These are phyloP conservation scores for Chelonus formosanus DNA, from an alignment of 2,888 invertebrate genomes.

Conservation along the genomic window DNA sequence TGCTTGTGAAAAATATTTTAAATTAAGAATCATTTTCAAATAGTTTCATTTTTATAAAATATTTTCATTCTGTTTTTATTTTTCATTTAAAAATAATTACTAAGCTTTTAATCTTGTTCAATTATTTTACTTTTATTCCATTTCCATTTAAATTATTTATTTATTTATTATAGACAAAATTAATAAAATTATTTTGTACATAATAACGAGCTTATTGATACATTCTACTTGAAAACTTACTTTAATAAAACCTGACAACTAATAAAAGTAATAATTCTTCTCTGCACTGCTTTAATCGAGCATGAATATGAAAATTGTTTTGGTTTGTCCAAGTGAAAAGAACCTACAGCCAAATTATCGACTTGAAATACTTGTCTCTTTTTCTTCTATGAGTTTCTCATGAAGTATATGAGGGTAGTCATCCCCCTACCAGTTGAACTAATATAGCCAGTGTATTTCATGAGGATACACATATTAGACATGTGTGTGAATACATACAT, in stretches of 20 bases:
- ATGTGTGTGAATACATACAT: background rate
- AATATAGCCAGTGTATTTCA: conserved; percentile 40
- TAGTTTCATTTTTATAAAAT: no score
- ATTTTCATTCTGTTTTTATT: no score
- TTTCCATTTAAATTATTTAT: no score
- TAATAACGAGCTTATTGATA: no score
- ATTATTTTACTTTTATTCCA: no score
- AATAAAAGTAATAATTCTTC: conserved; percentile 6
- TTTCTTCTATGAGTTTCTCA: background rate
- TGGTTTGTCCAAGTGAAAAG: conserved; percentile 20
- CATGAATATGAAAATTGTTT: conserved; percentile 36
- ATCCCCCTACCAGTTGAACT: conserved; percentile 38
- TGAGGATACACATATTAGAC: conserved; percentile 25
- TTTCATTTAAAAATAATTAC: no score
- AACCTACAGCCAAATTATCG: conserved; percentile 5
- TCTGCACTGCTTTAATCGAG: conserved; percentile 30
- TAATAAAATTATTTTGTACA: no score
- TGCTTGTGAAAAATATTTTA: no score
- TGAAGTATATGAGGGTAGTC: conserved; percentile 30
- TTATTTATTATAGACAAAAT: no score
- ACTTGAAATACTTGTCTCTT: conserved; percentile 7
- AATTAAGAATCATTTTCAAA: no score
- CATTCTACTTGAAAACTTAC: background rate
- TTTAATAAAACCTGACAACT: background rate
- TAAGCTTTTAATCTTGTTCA: no score